phyloP scores from a whole-genome alignment of 1,140 invertebrate genomes.

The Caenorhabditis tropicalis region DNA sequence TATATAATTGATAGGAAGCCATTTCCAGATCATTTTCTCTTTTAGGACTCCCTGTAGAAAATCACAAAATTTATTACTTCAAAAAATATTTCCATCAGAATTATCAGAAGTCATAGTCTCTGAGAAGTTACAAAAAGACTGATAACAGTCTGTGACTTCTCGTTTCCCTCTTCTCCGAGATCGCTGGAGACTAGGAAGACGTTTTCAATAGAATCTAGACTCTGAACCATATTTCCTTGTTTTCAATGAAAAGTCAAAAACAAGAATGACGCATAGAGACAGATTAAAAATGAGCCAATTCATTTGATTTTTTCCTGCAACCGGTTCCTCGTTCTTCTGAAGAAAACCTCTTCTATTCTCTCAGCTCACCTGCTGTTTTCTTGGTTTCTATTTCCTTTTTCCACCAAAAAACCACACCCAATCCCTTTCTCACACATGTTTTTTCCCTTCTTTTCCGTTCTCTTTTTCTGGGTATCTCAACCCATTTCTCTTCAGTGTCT shows the following conservation, averaged over 20 bases:
- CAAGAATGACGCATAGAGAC: too few species aligned
- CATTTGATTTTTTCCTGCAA: neutral
- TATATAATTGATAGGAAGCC: neutral
- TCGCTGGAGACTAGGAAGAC: too few species aligned
- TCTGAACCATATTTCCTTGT: too few species aligned
- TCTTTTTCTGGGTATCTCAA: neutral
- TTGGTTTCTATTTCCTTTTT: neutral
- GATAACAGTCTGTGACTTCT: neutral
- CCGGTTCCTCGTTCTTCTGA: neutral
- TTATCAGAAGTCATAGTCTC: too few species aligned
- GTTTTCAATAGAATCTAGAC: too few species aligned
- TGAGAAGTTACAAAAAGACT: neutral
- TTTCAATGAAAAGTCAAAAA: too few species aligned
- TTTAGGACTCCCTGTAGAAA: neutral
- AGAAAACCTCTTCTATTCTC: neutral
- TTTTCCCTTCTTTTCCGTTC: neutral
- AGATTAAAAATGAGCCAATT: too few species aligned
- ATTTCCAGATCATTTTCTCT: neutral
- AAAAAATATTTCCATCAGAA: too few species aligned
- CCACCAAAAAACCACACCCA: neutral
- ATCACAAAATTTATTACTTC: neutral
- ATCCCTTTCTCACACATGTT: neutral
- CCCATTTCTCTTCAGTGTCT: neutral
- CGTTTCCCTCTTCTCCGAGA: too few species aligned
- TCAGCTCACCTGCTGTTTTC: neutral